Base-by-base conservation (phyloP, 2,888 invertebrate genomes). In the Plagodis dolabraria region DNA sequence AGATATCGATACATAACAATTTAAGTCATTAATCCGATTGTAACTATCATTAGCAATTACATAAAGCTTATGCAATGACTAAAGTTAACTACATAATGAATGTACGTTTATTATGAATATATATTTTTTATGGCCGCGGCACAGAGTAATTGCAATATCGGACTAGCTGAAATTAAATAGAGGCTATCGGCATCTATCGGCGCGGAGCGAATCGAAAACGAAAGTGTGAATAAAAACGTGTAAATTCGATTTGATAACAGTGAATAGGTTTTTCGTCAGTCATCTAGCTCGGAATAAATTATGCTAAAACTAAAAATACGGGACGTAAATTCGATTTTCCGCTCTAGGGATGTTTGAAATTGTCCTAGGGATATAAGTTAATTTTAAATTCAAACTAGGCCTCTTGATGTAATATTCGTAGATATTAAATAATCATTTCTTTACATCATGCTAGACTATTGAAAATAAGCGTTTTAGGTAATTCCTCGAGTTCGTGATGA, bases 171-270 rank as follows among this genome's bases (percentile, higher is more conserved):
- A 47, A 51, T 51, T 46, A 45, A 57, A 33, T 22, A n/a, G 12
- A 9, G 38, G 6, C n/a, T 34, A 68, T 54, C 54, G 47, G 52
- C 48, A 53, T 54, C n/a, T 34, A 68, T 54, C 54, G 47, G 52
- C 48, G 54, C 56, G 66, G 42, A 53, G 53, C 58, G 38, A 38
- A 45, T 49, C 34, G 68, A 75, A 75, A 75, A 59, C 63, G 75
- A 75, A 74, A 75, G 75, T 63, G 48, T 22, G 40, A 2, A 43
- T 7, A 43, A 12, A 5, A 12, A 6, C 12, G 43, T 9, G 7
- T 38, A 38, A 22, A 22, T 22, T 22, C 4, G 22, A 22, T 22
- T 22, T 22, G 22, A 9, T 40, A 40, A 40, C 8, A 10, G 40
- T 40, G 5, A 40, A 40, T 40, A 10, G 10, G 8, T 40, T 40